These are phyloP conservation scores for Oreohelix idahoensis DNA, from an alignment of 1,140 invertebrate genomes.

Conservation along the genomic window DNA sequence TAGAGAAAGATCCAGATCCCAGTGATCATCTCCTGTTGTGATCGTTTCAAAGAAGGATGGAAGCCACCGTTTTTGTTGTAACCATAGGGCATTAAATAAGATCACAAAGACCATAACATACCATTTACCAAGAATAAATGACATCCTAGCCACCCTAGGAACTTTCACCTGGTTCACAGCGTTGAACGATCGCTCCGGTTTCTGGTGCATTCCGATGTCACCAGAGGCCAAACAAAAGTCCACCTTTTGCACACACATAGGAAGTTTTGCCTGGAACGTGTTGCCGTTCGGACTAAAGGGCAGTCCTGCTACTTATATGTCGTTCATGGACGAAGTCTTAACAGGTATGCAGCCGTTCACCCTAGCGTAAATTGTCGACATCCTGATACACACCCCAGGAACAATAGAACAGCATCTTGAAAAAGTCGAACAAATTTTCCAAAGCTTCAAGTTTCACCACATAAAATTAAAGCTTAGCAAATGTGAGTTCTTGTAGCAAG, in stretches of 20 bases:
- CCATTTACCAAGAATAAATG: conserved; percentile 74
- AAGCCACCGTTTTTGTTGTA: conserved; percentile 71
- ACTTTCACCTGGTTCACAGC: conserved; percentile 35
- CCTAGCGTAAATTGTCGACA: conserved; percentile 34
- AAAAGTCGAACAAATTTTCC: conserved; percentile 12
- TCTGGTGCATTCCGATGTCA: conserved; percentile 42
- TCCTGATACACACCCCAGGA: conserved; percentile 3
- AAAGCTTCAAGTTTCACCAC: conserved; percentile 1
- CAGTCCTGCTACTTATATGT: conserved; percentile 24
- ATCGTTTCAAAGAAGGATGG: conserved; percentile 76
- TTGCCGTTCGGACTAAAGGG: conserved; percentile 50
- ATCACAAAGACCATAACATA: conserved; percentile 72
- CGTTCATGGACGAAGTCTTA: conserved; percentile 15
- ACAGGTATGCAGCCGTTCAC: conserved; percentile 16
- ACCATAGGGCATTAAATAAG: conserved; percentile 74
- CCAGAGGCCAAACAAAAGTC: conserved; percentile 44
- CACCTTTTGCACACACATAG: conserved; percentile 46
- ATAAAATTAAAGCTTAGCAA: conserved; percentile 34
- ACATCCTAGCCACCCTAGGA: conserved; percentile 51
- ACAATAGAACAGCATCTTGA: neutral
- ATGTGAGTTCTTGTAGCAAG: conserved; percentile 4
- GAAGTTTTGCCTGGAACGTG: conserved; percentile 37
- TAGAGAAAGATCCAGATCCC: conserved; percentile 36
- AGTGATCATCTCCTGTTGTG: conserved; percentile 50
- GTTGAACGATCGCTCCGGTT: conserved; percentile 30